These are phyloP conservation scores for Vulpes vulpes DNA, from an alignment of 2,113 vertebrate genomes.

Conservation along the genomic window DNA sequence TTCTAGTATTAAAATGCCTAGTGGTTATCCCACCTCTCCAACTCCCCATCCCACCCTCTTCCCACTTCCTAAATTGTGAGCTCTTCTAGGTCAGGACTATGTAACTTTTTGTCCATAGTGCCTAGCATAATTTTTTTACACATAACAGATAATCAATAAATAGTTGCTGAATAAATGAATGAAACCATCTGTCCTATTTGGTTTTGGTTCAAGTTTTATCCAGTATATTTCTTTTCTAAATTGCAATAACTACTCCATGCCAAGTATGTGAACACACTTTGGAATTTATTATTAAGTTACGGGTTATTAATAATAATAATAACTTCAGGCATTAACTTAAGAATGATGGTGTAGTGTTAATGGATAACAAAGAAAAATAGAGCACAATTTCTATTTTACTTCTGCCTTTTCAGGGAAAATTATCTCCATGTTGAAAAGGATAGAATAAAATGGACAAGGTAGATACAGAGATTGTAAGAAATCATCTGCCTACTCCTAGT, in stretches of 20 bases:
- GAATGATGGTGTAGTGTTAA: slow-evolving; percentile 37
- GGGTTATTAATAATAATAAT: slow-evolving; percentile 68
- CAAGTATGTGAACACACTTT: slow-evolving; percentile 59
- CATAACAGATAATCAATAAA: slow-evolving; percentile 62
- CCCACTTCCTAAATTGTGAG: background rate
- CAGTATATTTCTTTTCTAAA: slow-evolving; percentile 52
- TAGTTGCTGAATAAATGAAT: slow-evolving; percentile 64
- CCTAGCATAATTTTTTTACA: slow-evolving; percentile 14
- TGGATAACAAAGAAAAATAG: slow-evolving; percentile 48
- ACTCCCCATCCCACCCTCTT: background rate
- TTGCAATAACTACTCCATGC: slow-evolving; percentile 43
- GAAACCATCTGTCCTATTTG: slow-evolving; percentile 61
- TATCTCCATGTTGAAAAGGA: slow-evolving; percentile 19
- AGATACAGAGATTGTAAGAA: slow-evolving; percentile 16
- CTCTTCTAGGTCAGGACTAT: background rate
- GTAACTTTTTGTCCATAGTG: background rate
- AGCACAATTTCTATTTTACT: slow-evolving; percentile 42
- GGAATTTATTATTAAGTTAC: slow-evolving; percentile 68
- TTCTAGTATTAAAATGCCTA: background rate
- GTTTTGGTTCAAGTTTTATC: slow-evolving; percentile 63
- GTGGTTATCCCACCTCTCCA: background rate
- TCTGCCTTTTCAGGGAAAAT: slow-evolving; percentile 41
- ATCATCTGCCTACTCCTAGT: background rate
- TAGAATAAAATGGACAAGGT: background rate
- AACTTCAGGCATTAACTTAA: slow-evolving; percentile 47